Percentiles rank a stretch among this genome's conserved stretches.
phyloP scores from a whole-genome alignment of 2,888 invertebrate genomes.

The Ctena decussata region DNA sequence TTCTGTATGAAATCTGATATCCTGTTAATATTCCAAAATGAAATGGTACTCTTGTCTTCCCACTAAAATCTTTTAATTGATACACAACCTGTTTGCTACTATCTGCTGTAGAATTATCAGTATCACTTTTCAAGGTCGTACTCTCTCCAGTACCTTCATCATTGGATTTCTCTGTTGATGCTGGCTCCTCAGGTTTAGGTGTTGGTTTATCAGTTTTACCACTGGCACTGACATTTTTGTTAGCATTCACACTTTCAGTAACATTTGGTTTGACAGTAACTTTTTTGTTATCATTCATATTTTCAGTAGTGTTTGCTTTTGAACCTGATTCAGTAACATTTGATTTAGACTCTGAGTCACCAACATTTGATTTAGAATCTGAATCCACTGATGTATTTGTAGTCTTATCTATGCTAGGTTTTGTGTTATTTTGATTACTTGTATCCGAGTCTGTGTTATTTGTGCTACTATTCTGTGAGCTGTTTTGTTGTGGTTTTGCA shows the following conservation, averaged over 20 bases:
- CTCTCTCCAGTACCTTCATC: background rate
- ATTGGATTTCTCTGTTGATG: background rate
- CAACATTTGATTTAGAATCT: background rate
- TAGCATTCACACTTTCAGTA: background rate
- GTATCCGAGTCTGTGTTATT: background rate
- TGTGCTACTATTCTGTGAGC: background rate
- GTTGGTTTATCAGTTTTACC: too few species aligned
- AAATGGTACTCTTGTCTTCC: slow-evolving; percentile 52
- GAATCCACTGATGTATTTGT: background rate
- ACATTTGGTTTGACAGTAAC: background rate
- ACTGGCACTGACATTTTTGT: background rate
- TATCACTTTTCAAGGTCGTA: background rate
- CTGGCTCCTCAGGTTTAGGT: background rate
- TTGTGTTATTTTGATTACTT: background rate
- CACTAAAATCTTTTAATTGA: slow-evolving; percentile 35
- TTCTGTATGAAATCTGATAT: slow-evolving; percentile 46
- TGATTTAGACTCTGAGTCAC: background rate
- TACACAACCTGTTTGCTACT: background rate
- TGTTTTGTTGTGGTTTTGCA: background rate
- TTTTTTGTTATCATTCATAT: background rate
- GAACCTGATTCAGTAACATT: slow-evolving; percentile 1
- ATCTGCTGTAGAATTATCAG: background rate
- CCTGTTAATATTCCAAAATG: slow-evolving; percentile 52
- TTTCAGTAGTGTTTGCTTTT: background rate
- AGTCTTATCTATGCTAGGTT: background rate